Evolutionary conservation across 2,888 invertebrate species (phyloP), one percentile per base, ranked within the genome.

Genomic region (Abscondita cerata): DNA sequence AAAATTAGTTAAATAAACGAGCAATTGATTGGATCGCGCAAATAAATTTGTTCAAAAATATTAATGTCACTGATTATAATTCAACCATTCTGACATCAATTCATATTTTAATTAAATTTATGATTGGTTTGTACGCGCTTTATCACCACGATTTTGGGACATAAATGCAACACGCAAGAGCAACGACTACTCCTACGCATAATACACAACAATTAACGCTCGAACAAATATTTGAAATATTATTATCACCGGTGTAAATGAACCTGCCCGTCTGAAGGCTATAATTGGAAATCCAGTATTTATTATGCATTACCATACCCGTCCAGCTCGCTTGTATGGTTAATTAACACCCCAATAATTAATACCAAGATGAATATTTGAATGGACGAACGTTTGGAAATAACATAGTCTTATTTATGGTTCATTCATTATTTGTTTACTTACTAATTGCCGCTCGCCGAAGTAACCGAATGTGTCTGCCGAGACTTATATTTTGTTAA

Each of bases 201-300:
- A 58, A 61, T 62, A 63, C 60, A 67, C 69, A 73, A 75, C 73
- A 77, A 78, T 76, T 75, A 76, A 76, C 73, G 73, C 67, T 70
- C 73, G 72, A 73, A 77, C 77, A 77, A 77, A 78, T 78, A 77
- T 78, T 78, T 77, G 75, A 78, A 77, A 77, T 78, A 78, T 77
- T 76, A 76, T 76, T 76, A 78, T 78, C 76, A 77, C 75, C 75
- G 73, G 72, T 75, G 76, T 73, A 77, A 77, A 75, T 75, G 76
- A 76, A 76, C 75, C 73, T 66, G 71, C 70, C 70, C 71, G 72
- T 75, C 75, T 73, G 74, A 73, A 74, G 73, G 75, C 72, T 74
- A 72, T 78, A 78, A 78, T 78, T 78, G 77, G 77, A 78, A 76
- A 76, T 71, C 73, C 75, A 74, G 73, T 76, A 78, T 78, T 78